Evolutionary conservation across 2,888 invertebrate genomes (phyloP).

Genomic region (Diaphora mendica): DNA sequence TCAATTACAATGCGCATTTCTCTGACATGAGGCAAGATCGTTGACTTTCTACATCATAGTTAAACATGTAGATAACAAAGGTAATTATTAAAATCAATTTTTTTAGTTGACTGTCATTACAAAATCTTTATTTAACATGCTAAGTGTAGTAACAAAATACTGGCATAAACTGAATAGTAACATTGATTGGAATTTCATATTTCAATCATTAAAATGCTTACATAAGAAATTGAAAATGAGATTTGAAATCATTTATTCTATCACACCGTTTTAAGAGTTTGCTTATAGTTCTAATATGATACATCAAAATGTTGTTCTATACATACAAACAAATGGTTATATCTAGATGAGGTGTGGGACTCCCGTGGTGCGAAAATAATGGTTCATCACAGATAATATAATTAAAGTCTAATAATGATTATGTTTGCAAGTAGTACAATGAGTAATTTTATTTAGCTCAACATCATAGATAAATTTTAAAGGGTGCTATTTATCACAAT

Average conservation of each 20-base stretch:
- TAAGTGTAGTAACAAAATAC: slow-evolving; percentile 21
- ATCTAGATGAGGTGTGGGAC: slow-evolving; percentile 55
- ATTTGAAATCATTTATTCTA: slow-evolving; percentile 70
- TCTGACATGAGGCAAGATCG: slow-evolving; percentile 13
- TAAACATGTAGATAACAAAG: background rate
- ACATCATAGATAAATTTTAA: slow-evolving; percentile 42
- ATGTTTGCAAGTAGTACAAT: slow-evolving; percentile 21
- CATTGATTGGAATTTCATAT: slow-evolving; percentile 40
- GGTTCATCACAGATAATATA: slow-evolving; percentile 66
- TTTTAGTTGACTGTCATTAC: slow-evolving; percentile 15
- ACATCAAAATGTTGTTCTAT: slow-evolving; percentile 54
- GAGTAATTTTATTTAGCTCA: slow-evolving; percentile 15
- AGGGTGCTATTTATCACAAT: slow-evolving; percentile 16
- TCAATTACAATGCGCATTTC: slow-evolving; percentile 18
- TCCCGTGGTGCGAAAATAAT: slow-evolving; percentile 50
- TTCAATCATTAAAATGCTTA: slow-evolving; percentile 36
- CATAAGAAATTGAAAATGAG: slow-evolving; percentile 56
- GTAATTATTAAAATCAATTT: background rate
- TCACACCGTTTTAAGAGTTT: slow-evolving; percentile 77
- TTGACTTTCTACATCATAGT: slow-evolving; percentile 1
- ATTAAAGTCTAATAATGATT: slow-evolving; percentile 43
- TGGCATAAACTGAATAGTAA: slow-evolving; percentile 1
- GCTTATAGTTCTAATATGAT: slow-evolving; percentile 60
- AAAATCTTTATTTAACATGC: slow-evolving; percentile 18
- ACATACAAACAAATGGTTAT: slow-evolving; percentile 58